Evolutionary conservation across 2,888 invertebrate genomes (phyloP).

Genomic region (Agonopterix arenella): DNA sequence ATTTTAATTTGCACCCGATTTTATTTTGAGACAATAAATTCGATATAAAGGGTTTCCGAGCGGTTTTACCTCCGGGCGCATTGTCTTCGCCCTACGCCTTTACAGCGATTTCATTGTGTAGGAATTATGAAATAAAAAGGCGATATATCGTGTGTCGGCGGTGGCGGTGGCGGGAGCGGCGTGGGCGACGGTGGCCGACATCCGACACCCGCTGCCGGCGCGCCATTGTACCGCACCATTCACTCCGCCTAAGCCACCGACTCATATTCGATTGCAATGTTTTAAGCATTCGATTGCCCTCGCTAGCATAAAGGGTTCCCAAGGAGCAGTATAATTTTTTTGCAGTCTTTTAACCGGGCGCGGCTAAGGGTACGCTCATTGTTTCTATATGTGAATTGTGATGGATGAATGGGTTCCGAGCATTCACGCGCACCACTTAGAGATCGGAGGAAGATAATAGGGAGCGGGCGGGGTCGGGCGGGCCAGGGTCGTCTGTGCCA

Average conservation of each 20-base stretch:
- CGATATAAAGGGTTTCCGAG: conserved; percentile 72
- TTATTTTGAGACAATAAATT: conserved; percentile 74
- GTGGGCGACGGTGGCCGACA: conserved; percentile 39
- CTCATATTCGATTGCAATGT: conserved; percentile 71
- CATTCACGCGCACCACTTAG: conserved; percentile 58
- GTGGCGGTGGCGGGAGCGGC: conserved; percentile 32
- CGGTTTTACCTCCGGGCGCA: conserved; percentile 72
- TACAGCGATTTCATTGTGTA: conserved; percentile 61
- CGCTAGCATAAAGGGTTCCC: conserved; percentile 66
- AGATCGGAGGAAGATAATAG: conserved; percentile 68
- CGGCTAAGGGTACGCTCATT: conserved; percentile 67
- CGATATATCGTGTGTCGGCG: conserved; percentile 71
- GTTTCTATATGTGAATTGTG: conserved; percentile 67
- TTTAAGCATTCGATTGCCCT: conserved; percentile 75
- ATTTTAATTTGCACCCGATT: conserved; percentile 77
- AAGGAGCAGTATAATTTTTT: conserved; percentile 62
- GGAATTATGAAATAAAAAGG: conserved; percentile 74
- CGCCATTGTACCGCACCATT: conserved; percentile 43
- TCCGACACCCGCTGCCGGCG: conserved; percentile 38
- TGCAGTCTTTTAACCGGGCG: conserved; percentile 57
- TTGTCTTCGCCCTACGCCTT: conserved; percentile 74
- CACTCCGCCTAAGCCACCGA: conserved; percentile 40
- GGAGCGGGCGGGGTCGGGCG: conserved; percentile 55
- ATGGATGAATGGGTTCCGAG: conserved; percentile 60
- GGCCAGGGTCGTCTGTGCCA: conserved; percentile 47